These are phyloP conservation scores for Pomacea canaliculata DNA, from an alignment of 2,888 invertebrate species.

Conservation along the genomic window DNA sequence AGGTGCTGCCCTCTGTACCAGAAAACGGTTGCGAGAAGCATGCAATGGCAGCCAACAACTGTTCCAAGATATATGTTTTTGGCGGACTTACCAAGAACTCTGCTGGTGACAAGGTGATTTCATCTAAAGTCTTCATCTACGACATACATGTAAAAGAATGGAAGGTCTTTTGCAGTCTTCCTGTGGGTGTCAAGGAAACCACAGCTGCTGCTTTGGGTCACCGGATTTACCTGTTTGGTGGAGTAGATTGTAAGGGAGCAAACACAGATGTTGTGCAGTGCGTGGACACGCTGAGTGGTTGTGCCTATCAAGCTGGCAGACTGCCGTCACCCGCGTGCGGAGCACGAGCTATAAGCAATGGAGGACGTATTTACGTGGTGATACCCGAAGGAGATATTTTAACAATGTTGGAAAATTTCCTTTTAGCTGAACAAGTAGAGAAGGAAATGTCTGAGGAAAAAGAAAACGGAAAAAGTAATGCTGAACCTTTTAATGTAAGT, in stretches of 20 bases:
- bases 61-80: constrained; percentile 16
- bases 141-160: constrained; percentile 4
- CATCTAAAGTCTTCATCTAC: constrained; percentile 3
- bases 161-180: constrained; percentile 3
- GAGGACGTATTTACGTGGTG: constrained; percentile 10
- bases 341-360: neutral
- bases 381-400: constrained; percentile 1
- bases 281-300: constrained; percentile 9
- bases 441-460: no score
- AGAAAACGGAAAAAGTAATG: no score
- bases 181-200: constrained; percentile 9
- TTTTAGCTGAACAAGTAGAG: neutral
- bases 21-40: constrained; percentile 14
- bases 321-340: neutral
- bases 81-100: constrained; percentile 13
- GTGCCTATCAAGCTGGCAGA: neutral
- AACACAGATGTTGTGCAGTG: constrained; percentile 15
- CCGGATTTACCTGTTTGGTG: constrained; percentile 22
- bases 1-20: constrained; percentile 8
- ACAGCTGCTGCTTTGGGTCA: constrained; percentile 17
- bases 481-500: no score
- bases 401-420: neutral
- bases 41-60: constrained; percentile 18
- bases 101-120: no score
- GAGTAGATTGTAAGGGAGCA: neutral